Evolutionary conservation across 1,140 invertebrate genomes (phyloP).

Genomic region (Vanessa atalanta): DNA sequence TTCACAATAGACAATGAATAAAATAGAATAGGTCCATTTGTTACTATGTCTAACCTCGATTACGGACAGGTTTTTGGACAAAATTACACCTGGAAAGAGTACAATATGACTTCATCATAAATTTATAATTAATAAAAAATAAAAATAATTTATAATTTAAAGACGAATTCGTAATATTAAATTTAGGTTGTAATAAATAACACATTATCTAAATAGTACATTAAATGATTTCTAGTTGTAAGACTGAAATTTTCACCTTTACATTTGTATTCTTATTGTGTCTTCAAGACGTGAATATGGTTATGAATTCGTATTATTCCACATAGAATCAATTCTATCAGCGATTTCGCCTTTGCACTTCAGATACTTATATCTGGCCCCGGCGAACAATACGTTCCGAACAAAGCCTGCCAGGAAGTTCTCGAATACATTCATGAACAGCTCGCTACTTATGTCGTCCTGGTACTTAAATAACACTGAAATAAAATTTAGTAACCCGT

Average conservation of each 20-base stretch:
- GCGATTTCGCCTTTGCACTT: constrained; percentile 20
- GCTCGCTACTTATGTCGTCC: constrained; percentile 15
- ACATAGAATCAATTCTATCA: constrained; percentile 14
- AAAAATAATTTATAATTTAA: too few relatives aligned
- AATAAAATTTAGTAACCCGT: not conserved
- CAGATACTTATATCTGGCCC: constrained; percentile 11
- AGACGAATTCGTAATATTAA: not conserved
- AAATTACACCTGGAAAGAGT: not conserved
- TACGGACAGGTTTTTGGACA: not conserved
- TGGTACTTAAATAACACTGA: constrained; percentile 3
- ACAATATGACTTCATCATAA: not conserved
- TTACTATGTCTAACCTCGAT: too few relatives aligned
- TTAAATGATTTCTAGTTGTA: not conserved
- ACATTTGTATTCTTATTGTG: not conserved
- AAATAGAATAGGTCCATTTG: not conserved
- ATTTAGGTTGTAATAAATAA: too few relatives aligned
- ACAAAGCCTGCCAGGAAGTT: constrained; percentile 25
- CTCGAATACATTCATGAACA: constrained; percentile 15
- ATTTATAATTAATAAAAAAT: too few relatives aligned
- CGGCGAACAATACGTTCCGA: constrained; percentile 26
- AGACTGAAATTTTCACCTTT: not conserved
- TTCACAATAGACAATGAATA: not conserved
- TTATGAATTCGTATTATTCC: constrained; percentile 8
- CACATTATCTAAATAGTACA: not conserved
- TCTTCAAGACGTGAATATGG: not conserved